phyloP scores from a whole-genome alignment of 2,113 vertebrate genomes.

The Anolis carolinensis region DNA sequence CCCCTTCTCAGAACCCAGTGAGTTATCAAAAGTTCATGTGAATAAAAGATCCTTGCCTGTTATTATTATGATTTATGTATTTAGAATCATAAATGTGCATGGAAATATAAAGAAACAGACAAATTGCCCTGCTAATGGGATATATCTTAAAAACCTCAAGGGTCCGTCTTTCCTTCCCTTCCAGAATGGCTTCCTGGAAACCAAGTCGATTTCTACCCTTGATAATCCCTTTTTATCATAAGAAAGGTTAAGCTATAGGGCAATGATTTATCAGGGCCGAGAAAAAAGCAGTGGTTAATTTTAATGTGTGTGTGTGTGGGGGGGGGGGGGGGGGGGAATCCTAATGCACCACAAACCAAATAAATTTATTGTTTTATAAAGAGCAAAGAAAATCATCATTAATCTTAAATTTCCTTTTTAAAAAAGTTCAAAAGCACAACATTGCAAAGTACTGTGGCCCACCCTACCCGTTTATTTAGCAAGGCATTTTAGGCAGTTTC shows the following conservation, averaged over 20 bases:
- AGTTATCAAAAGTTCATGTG: no score
- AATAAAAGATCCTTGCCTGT: no score
- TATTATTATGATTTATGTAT: no score
- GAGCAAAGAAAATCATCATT: constrained; percentile 15
- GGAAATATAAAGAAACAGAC: no score
- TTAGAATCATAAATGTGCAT: no score
- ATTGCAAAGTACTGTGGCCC: rapidly evolving
- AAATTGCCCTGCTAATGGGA: no score
- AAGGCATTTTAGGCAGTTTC: constrained; percentile 6
- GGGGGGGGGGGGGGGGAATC: background rate
- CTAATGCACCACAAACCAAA: constrained; percentile 8
- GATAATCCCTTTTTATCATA: background rate
- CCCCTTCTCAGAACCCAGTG: no score
- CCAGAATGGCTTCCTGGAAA: background rate
- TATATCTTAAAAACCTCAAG: no score
- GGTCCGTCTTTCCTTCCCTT: background rate
- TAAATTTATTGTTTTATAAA: background rate
- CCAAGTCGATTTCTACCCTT: background rate
- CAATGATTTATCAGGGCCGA: background rate
- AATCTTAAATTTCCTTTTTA: background rate
- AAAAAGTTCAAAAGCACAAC: constrained; percentile 3
- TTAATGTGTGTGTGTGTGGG: no score
- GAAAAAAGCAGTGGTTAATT: background rate
- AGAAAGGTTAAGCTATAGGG: background rate
- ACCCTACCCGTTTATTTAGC: rapidly evolving